phyloP scores from a whole-genome alignment of 1,140 invertebrate genomes.

The Pygmarrhopalites habei region DNA sequence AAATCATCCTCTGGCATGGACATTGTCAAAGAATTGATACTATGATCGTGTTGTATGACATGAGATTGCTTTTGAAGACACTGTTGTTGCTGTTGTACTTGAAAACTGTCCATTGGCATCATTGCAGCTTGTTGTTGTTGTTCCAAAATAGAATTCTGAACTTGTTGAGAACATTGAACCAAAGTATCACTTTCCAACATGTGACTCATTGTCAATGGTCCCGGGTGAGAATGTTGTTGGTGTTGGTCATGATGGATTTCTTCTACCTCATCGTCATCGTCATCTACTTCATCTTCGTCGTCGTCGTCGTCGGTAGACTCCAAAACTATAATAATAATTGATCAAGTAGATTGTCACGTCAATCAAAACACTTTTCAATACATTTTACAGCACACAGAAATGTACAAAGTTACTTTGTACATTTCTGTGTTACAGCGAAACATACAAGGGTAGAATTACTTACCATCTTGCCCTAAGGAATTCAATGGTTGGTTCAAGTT shows the following conservation, averaged over 20 bases:
- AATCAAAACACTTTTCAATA: no score
- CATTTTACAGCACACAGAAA: no score
- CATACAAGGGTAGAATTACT: background rate
- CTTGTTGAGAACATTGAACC: constrained; percentile 17
- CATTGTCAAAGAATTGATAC: constrained; percentile 15
- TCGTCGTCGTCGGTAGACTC: constrained; percentile 24
- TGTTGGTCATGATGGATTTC: constrained; percentile 9
- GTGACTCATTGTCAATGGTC: constrained; percentile 4
- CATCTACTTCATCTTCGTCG: constrained; percentile 20
- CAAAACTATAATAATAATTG: constrained; percentile 14
- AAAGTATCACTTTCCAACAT: constrained; percentile 1
- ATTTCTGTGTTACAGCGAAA: background rate
- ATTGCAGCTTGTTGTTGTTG: constrained; percentile 17
- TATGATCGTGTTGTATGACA: constrained; percentile 7
- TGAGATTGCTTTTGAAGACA: background rate
- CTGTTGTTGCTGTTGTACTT: constrained; percentile 1
- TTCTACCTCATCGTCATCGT: constrained; percentile 25
- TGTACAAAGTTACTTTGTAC: background rate
- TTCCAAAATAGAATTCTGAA: constrained; percentile 8
- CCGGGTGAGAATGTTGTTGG: background rate
- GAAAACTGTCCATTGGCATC: constrained; percentile 1
- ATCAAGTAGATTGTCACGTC: no score
- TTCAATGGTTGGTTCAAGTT: constrained; percentile 3
- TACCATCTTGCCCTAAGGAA: background rate
- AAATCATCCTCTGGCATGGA: background rate